A percentile compares a stretch with the other conserved stretches of the same genome.
phyloP scores from a whole-genome alignment of 1,140 invertebrate species.

The Lutraria rhynchaena region DNA sequence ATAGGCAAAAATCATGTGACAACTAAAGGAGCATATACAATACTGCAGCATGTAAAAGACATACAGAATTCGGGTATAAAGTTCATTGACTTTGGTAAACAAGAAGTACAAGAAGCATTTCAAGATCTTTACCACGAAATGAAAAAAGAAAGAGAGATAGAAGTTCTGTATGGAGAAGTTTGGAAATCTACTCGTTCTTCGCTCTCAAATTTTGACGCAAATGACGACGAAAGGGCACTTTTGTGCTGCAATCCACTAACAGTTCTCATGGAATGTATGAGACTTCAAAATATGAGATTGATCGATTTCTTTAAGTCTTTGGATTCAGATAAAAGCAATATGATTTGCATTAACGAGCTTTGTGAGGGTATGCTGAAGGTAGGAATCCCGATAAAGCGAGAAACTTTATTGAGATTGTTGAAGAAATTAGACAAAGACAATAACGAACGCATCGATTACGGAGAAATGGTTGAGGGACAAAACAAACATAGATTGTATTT shows the following conservation, averaged over 20 bases:
- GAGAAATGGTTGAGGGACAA: conserved; percentile 32
- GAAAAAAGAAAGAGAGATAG: conserved; percentile 13
- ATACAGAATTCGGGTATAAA: conserved; percentile 17
- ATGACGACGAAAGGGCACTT: conserved; percentile 18
- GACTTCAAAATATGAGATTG: conserved; percentile 38
- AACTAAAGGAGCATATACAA: conserved; percentile 24
- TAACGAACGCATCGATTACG: conserved; percentile 14
- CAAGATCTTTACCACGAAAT: neutral
- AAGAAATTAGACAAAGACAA: conserved; percentile 29
- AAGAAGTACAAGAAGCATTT: conserved; percentile 45
- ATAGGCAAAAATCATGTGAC: conserved; percentile 16
- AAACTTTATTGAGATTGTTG: neutral
- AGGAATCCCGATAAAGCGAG: conserved; percentile 6
- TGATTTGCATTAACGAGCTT: conserved; percentile 45
- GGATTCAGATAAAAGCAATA: conserved; percentile 25
- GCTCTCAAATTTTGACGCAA: neutral
- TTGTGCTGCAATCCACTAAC: conserved; percentile 42
- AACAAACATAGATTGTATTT: conserved; percentile 21
- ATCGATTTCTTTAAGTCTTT: conserved; percentile 50
- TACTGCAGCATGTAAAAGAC: conserved; percentile 26
- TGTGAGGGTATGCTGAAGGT: conserved; percentile 31
- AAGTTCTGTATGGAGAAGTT: conserved; percentile 20
- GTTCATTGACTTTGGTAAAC: conserved; percentile 37
- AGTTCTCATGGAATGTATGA: conserved; percentile 52
- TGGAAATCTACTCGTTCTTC: neutral